phyloP scores from a whole-genome alignment of 2,113 vertebrate genomes.

The Chloroceryle aenea region DNA sequence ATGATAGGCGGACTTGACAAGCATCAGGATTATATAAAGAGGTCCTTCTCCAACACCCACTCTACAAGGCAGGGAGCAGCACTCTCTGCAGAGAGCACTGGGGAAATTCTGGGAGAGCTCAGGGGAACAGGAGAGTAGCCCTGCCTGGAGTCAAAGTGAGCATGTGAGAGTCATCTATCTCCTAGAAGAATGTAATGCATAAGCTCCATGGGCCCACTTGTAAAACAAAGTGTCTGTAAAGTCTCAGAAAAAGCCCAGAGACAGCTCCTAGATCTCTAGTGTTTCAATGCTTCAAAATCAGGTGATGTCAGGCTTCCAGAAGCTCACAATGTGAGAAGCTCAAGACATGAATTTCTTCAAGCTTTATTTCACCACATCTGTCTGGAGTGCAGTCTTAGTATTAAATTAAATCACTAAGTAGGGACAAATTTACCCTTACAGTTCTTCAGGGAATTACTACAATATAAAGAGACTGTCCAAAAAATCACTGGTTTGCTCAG shows the following conservation, averaged over 20 bases:
- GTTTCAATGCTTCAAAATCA: background rate
- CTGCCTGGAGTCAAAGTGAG: rapidly evolving
- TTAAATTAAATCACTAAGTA: background rate
- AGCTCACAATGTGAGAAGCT: background rate
- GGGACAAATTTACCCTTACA: background rate
- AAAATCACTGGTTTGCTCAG: background rate
- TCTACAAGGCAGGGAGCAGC: background rate
- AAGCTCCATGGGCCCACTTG: background rate
- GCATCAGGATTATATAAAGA: background rate
- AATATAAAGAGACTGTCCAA: background rate
- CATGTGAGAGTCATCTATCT: background rate
- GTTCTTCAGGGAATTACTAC: background rate
- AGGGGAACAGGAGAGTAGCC: background rate
- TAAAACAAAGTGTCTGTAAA: background rate
- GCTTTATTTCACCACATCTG: background rate
- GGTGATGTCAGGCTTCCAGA: rapidly evolving
- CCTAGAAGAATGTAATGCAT: background rate
- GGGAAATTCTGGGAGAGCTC: background rate
- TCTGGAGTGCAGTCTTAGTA: background rate
- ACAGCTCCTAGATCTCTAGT: background rate
- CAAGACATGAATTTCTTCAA: background rate
- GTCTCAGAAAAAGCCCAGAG: background rate
- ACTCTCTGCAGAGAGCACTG: background rate
- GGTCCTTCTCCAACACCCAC: background rate
- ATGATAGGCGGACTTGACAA: background rate